Evolutionary conservation across 2,113 vertebrate genomes (phyloP), one percentile per base, ranked within the genome.

Genomic region (Myrmecobius fasciatus): DNA sequence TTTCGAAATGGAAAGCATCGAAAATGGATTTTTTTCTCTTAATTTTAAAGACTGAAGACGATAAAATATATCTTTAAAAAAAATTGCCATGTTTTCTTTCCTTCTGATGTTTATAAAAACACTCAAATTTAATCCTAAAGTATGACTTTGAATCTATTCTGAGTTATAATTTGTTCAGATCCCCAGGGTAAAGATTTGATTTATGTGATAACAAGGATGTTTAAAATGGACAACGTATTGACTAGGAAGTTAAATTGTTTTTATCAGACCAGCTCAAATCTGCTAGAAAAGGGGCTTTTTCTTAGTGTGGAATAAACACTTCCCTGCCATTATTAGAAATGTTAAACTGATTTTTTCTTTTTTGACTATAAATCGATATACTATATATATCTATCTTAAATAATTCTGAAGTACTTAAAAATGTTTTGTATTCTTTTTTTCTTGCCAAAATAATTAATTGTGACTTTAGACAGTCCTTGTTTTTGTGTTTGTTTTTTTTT

Each of bases 321-420:
- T 99, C 98, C 98, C 98, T 98, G 95, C 95, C 92, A 98, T 99
- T 99, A 98, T 98, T 98, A 98, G 96, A 89, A 49, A 94, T 97
- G 60, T 96, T 97, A 97, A 98, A 98, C 97, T n/a, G 36, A 75
- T 75, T 75, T 83, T 83, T 54, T 60, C n/a, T 53, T 83, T 83
- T 43, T 36, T 83, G 36, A 83, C 6, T 43, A 20, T 6, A 43
- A 83, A 43, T 83, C 43, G 67, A 83, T 83, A n/a, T 67, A n/a
- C 36, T 75, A 24, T 43, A 20, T 31, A 24, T 43, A 83, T 22
- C n/a, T 8, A 43, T 24, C 6, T 0, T 89, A 8, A 43, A 90
- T 67, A 36, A 14, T 95, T 95, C 83, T 93, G 93, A 93, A 92
- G 52, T 91, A 11, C 75, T 92, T 93, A 93, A 17, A 17, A 36